Percentiles rank a stretch among this genome's conserved stretches.
Conservation (phyloP, 1,140 invertebrate genomes). For the Dermatophagoides farinae region DNA sequence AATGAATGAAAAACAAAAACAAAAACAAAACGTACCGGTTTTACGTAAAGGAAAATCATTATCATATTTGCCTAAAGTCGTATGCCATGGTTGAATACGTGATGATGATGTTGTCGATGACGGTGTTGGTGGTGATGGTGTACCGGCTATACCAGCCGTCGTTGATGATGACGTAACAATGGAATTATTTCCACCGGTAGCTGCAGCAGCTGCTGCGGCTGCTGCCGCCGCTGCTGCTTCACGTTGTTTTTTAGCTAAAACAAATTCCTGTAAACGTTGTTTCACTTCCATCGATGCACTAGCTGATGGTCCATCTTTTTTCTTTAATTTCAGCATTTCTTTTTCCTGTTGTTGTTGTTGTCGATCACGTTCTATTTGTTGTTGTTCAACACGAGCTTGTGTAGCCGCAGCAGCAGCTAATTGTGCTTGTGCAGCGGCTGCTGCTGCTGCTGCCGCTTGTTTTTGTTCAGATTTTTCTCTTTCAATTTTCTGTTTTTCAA, state of each 20-base stretch:
- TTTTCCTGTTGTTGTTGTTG: conserved; percentile 26
- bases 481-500: conserved; percentile 49
- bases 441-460: not conserved
- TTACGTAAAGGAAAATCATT: conserved; percentile 79
- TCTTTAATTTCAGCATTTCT: conserved; percentile 50
- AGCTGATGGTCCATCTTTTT: conserved; percentile 79
- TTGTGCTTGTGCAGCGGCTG: not conserved
- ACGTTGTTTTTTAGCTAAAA: conserved; percentile 67
- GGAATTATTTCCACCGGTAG: not conserved
- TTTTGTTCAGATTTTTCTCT: conserved; percentile 29
- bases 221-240: conserved; percentile 21
- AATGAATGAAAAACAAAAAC: too few species aligned
- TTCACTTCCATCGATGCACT: conserved; percentile 87
- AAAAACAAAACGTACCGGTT: conserved; percentile 45
- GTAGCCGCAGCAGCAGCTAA: conserved; percentile 31
- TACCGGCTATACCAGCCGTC: not conserved
- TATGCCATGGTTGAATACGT: conserved; percentile 19
- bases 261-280: conserved; percentile 72
- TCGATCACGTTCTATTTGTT: conserved; percentile 38
- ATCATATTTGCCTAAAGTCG: conserved; percentile 41
- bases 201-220: not conserved
- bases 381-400: not conserved
- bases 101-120: not conserved
- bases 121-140: not conserved
- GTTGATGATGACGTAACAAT: not conserved